Evolutionary conservation across 2,113 vertebrate genomes (phyloP).

Genomic region (Takifugu flavidus): DNA sequence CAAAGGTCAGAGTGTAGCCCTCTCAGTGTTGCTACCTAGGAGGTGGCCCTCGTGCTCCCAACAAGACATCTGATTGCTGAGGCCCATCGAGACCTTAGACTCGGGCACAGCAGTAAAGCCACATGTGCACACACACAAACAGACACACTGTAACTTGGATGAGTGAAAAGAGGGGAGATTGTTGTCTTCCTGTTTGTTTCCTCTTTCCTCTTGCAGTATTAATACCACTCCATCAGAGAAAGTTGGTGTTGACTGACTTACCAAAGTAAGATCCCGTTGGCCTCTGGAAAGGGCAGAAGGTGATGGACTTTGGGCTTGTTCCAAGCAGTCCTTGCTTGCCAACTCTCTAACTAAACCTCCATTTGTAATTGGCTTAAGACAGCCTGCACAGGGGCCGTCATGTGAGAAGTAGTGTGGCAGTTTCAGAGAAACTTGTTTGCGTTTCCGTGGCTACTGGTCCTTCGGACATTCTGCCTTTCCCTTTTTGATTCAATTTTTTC

Average conservation of each 20-base stretch:
- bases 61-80: constrained; percentile 56
- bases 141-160: constrained; percentile 31
- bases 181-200: constrained; percentile 71
- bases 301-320: constrained; percentile 68
- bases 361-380: constrained; percentile 72
- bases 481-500: constrained; percentile 10
- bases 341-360: constrained; percentile 61
- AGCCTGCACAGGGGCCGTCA: constrained; percentile 67
- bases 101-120: constrained; percentile 50
- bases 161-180: constrained; percentile 57
- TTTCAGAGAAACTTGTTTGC: constrained; percentile 64
- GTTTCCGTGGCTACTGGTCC: constrained; percentile 53
- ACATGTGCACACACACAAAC: constrained; percentile 3
- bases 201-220: constrained; percentile 71
- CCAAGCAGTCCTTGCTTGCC: constrained; percentile 58
- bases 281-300: constrained; percentile 70
- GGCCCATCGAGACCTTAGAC: constrained; percentile 59
- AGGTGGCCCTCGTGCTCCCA: constrained; percentile 74
- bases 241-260: constrained; percentile 58
- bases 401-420: constrained; percentile 66
- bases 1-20: constrained; percentile 56
- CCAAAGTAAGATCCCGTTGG: constrained; percentile 58
- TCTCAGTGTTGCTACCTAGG: constrained; percentile 73
- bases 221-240: constrained; percentile 67
- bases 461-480: constrained; percentile 42